Conservation (phyloP, 2,797 vertebrate species). For the Alexandromys oeconomus region DNA sequence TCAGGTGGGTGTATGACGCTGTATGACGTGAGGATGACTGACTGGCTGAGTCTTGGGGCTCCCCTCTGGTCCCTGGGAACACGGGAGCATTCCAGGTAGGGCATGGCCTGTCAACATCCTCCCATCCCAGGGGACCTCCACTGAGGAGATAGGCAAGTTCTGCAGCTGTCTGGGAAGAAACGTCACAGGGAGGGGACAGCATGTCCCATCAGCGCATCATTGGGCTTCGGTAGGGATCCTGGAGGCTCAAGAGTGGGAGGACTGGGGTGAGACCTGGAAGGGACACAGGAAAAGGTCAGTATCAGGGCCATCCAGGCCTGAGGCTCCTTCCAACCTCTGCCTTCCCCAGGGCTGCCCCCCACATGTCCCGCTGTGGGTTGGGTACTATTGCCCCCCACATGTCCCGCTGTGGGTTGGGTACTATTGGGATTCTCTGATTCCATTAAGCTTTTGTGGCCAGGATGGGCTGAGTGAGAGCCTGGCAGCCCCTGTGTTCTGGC, state of each 20-base stretch:
- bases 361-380: neutral
- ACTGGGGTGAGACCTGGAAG: constrained; percentile 53
- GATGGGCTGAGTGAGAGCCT: neutral
- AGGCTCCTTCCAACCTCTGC: neutral
- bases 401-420: neutral
- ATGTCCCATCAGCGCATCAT: neutral
- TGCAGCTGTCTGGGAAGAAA: constrained; percentile 37
- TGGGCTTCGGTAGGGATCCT: neutral
- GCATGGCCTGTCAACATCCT: neutral
- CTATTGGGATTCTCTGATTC: neutral
- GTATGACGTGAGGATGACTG: neutral
- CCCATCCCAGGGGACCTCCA: neutral
- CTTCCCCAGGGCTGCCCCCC: neutral
- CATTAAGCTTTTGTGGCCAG: neutral
- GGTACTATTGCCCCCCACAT: fast-evolving
- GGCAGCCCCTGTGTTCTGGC: fast-evolving
- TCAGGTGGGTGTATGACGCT: neutral
- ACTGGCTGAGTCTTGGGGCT: neutral
- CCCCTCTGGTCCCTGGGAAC: neutral
- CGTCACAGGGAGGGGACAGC: neutral
- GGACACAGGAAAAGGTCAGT: constrained; percentile 7
- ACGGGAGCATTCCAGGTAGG: neutral
- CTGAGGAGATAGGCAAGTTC: neutral
- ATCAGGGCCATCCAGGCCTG: fast-evolving
- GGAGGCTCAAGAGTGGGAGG: constrained; percentile 3